phyloP scores from a whole-genome alignment of 2,113 vertebrate species.

The Naja naja region DNA sequence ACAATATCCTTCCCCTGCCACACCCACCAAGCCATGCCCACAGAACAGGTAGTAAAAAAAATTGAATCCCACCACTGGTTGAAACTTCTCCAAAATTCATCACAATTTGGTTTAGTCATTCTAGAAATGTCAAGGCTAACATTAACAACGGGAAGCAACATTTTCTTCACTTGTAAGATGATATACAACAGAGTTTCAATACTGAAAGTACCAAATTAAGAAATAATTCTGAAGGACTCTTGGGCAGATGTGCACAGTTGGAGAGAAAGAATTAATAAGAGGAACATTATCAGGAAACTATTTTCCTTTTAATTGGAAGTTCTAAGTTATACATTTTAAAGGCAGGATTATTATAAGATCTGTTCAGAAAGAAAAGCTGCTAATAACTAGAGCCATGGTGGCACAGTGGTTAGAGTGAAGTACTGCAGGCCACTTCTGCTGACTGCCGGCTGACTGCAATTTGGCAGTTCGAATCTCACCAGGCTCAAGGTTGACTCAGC shows the following conservation, averaged over 20 bases:
- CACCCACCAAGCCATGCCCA: too few relatives aligned
- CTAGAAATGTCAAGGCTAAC: neutral
- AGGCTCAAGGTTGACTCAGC: too few relatives aligned
- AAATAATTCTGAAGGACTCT: neutral
- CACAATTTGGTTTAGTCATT: neutral
- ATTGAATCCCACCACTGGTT: neutral
- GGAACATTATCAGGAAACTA: neutral
- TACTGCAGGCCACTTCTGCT: too few relatives aligned
- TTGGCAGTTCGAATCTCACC: too few relatives aligned
- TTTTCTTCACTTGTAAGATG: conserved; percentile 1
- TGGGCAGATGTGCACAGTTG: neutral
- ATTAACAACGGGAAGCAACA: neutral
- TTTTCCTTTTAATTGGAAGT: neutral
- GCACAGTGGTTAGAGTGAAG: too few relatives aligned
- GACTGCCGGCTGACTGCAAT: too few relatives aligned
- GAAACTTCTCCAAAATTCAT: neutral
- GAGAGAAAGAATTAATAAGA: neutral
- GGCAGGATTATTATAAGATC: neutral
- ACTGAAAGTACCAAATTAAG: neutral
- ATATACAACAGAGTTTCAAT: neutral
- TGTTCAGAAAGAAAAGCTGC: neutral
- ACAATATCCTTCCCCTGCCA: too few relatives aligned
- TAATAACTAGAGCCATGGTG: neutral
- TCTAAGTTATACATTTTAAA: neutral
- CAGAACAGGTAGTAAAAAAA: too few relatives aligned